Conservation (phyloP, 2,113 vertebrate genomes). For the Ancistrus triradiatus region DNA sequence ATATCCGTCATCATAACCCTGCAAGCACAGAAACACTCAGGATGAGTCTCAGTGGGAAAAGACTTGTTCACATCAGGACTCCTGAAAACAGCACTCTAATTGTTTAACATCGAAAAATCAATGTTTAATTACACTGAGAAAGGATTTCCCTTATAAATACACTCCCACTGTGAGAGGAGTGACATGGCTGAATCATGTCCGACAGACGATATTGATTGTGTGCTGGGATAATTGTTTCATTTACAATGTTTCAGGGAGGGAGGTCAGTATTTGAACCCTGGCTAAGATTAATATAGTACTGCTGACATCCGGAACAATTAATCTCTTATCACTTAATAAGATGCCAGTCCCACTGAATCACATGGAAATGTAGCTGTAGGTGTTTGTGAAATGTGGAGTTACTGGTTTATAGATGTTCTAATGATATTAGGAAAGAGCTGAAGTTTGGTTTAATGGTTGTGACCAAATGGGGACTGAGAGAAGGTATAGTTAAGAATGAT, state of each 20-base stretch:
- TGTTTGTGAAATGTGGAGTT: too few relatives aligned
- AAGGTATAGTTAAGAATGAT: too few relatives aligned
- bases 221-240: slow-evolving; percentile 49
- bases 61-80: background rate
- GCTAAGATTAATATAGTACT: slow-evolving; percentile 43
- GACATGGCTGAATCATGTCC: slow-evolving; percentile 46
- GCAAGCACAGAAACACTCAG: slow-evolving; percentile 40
- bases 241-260: slow-evolving; percentile 52
- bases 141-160: slow-evolving; percentile 48
- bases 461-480: too few relatives aligned
- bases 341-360: background rate
- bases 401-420: too few relatives aligned
- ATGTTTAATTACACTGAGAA: slow-evolving; percentile 50
- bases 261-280: slow-evolving; percentile 36
- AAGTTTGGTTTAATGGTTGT: too few relatives aligned
- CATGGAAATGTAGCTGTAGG: background rate
- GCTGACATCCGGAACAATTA: slow-evolving; percentile 21
- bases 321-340: slow-evolving; percentile 18
- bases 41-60: slow-evolving; percentile 11
- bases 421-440: too few relatives aligned
- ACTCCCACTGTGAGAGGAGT: slow-evolving; percentile 38
- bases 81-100: slow-evolving; percentile 37
- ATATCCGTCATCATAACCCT: slow-evolving; percentile 94
- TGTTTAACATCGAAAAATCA: slow-evolving; percentile 51
- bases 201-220: slow-evolving; percentile 54